phyloP scores from a whole-genome alignment of 2,888 invertebrate genomes.

The Drosophila nr. perissopoda region DNA sequence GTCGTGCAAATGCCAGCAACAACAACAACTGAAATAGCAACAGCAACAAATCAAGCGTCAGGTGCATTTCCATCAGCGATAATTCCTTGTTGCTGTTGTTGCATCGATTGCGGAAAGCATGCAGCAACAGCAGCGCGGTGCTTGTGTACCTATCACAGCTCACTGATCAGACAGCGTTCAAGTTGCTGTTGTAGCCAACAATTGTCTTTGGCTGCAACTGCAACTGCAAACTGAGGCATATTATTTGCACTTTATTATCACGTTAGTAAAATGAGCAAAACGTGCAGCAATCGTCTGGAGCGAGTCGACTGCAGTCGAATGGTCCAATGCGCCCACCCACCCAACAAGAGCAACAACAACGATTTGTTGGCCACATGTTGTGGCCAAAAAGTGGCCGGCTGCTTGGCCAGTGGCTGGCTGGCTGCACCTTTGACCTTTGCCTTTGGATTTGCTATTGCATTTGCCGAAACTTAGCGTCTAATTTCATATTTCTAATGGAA shows the following conservation, averaged over 20 bases:
- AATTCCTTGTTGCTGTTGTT: conserved; percentile 63
- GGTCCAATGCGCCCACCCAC: conserved; percentile 49
- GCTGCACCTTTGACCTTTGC: conserved; percentile 70
- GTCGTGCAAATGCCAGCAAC: conserved; percentile 68
- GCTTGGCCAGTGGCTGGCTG: conserved; percentile 64
- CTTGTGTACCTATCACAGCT: conserved; percentile 51
- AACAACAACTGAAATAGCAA: conserved; percentile 25
- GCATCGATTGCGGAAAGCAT: conserved; percentile 72
- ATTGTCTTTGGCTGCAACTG: conserved; percentile 61
- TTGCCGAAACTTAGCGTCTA: conserved; percentile 46
- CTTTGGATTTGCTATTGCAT: conserved; percentile 45
- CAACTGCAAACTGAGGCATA: conserved; percentile 77
- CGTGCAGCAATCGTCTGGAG: conserved; percentile 67
- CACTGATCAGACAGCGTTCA: conserved; percentile 44
- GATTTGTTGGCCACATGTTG: conserved; percentile 53
- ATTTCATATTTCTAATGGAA: conserved; percentile 59
- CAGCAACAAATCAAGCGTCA: conserved; percentile 77
- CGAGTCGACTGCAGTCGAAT: not conserved
- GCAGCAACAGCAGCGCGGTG: conserved; percentile 51
- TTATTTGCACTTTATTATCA: conserved; percentile 85
- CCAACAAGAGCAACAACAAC: conserved; percentile 23
- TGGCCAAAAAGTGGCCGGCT: conserved; percentile 42
- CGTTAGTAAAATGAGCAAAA: conserved; percentile 84
- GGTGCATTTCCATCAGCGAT: conserved; percentile 84
- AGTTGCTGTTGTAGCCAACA: conserved; percentile 36